Conservation (phyloP, 1,140 invertebrate species). For the Brachionus paranguensis region DNA sequence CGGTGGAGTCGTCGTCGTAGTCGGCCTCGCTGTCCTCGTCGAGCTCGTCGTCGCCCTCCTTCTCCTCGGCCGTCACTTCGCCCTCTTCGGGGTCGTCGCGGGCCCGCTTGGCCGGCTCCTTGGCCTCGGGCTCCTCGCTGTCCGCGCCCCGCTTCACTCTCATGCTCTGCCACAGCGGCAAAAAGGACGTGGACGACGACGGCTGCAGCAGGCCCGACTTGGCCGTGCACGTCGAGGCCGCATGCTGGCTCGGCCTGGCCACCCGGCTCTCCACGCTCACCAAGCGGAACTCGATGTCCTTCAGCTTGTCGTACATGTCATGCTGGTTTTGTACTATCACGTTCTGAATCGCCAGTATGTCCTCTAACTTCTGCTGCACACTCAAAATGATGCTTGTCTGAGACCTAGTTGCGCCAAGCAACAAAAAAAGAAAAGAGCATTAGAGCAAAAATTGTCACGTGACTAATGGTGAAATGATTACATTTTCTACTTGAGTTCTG, state of each 20-base stretch:
- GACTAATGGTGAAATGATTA: neutral
- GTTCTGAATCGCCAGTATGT: conserved; percentile 6
- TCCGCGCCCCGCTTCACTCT: neutral
- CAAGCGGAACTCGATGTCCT: neutral
- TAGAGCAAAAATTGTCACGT: neutral
- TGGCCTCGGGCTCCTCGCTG: neutral
- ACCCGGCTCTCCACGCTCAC: conserved; percentile 9
- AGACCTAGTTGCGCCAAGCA: neutral
- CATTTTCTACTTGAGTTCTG: neutral
- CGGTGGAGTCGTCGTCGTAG: conserved; percentile 21
- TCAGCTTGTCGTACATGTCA: conserved; percentile 20
- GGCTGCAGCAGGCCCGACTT: neutral
- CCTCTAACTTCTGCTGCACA: conserved; percentile 23
- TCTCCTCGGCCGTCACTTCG: neutral
- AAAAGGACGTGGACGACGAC: neutral
- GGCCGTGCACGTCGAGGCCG: neutral
- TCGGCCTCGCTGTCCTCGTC: conserved; percentile 25
- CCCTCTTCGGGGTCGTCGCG: neutral
- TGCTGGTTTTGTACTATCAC: conserved; percentile 27
- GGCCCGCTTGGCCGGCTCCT: neutral
- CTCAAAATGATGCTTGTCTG: conserved; percentile 36
- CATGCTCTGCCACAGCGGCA: neutral
- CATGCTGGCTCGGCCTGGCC: neutral
- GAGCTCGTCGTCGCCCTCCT: neutral
- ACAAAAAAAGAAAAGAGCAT: neutral